Conservation (phyloP, 2,888 invertebrate species). For the Melolontha melolontha region DNA sequence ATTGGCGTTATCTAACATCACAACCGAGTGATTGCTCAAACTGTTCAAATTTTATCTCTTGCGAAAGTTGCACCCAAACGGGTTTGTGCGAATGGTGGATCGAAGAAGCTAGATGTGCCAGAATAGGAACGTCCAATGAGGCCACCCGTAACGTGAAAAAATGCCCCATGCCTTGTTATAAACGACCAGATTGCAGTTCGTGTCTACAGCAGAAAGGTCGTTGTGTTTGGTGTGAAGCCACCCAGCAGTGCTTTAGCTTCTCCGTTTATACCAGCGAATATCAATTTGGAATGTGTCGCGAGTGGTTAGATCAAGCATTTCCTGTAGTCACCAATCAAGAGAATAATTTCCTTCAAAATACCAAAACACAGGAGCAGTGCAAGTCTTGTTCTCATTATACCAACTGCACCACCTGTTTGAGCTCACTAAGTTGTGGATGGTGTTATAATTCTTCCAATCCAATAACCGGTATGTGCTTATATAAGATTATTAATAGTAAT, state of each 20-base stretch:
- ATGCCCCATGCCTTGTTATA: conserved; percentile 87
- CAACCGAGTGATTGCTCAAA: conserved; percentile 87
- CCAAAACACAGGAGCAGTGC: conserved; percentile 74
- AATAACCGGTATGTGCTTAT: conserved; percentile 75
- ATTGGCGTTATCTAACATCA: conserved; percentile 85
- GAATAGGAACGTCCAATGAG: conserved; percentile 77
- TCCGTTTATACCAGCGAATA: conserved; percentile 96
- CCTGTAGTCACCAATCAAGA: conserved; percentile 64
- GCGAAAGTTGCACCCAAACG: conserved; percentile 80
- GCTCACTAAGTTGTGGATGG: conserved; percentile 93
- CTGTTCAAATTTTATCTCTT: conserved; percentile 91
- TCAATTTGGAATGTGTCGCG: conserved; percentile 91
- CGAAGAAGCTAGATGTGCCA: conserved; percentile 86
- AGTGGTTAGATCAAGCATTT: conserved; percentile 89
- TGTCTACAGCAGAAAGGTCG: conserved; percentile 87
- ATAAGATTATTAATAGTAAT: background rate
- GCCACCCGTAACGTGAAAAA: conserved; percentile 75
- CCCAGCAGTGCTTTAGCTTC: conserved; percentile 92
- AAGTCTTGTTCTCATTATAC: conserved; percentile 82
- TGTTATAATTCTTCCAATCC: conserved; percentile 91
- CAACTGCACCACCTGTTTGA: conserved; percentile 84
- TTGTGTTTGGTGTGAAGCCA: conserved; percentile 97
- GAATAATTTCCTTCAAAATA: conserved; percentile 54
- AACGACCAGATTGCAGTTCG: conserved; percentile 80
- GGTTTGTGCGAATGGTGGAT: conserved; percentile 93